phyloP scores from a whole-genome alignment of 2,113 vertebrate genomes.

The Vulpes vulpes region DNA sequence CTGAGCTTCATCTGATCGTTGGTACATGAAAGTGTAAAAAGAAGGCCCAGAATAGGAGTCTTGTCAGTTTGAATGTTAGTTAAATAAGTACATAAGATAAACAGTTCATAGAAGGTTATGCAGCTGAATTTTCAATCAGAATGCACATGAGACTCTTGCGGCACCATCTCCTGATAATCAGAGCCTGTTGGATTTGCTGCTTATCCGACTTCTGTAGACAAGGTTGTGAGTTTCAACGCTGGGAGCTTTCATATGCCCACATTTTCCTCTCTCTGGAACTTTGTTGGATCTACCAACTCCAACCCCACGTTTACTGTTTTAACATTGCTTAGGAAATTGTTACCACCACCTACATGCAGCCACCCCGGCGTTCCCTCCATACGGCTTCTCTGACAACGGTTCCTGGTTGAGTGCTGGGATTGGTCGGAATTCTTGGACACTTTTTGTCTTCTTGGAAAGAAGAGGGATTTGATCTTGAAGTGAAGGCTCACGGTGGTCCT shows the following conservation, averaged over 20 bases:
- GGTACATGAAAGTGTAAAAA: slow-evolving; percentile 90
- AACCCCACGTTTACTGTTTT: background rate
- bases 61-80: slow-evolving; percentile 93
- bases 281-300: background rate
- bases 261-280: background rate
- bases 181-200: slow-evolving; percentile 79
- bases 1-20: slow-evolving; percentile 88
- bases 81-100: slow-evolving; percentile 93
- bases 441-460: background rate
- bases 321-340: background rate
- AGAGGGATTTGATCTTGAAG: background rate
- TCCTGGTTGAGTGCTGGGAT: background rate
- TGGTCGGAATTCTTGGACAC: background rate
- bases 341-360: background rate
- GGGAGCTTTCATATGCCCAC: slow-evolving; percentile 44
- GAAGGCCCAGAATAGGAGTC: slow-evolving; percentile 88
- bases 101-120: slow-evolving; percentile 91
- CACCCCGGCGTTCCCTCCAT: background rate
- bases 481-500: background rate
- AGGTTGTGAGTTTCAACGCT: slow-evolving; percentile 63
- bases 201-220: slow-evolving; percentile 67
- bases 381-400: background rate
- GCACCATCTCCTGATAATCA: slow-evolving; percentile 79
- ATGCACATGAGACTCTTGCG: slow-evolving; percentile 82
- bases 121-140: slow-evolving; percentile 90